Evolutionary conservation across 1,140 invertebrate genomes (phyloP).

Genomic region (Chionoecetes opilio): DNA sequence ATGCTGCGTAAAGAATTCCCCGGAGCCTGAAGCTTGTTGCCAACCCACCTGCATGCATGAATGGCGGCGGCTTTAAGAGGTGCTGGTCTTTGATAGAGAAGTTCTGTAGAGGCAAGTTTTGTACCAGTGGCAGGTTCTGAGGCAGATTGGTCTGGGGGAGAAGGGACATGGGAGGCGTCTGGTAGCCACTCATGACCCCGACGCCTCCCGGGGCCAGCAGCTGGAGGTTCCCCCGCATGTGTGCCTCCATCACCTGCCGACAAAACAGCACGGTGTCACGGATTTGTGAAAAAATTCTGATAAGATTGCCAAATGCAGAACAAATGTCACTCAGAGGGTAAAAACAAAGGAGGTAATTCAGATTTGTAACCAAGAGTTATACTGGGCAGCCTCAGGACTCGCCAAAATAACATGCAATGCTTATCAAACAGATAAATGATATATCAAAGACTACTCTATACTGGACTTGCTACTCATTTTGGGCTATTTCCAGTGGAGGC

Average conservation of each 20-base stretch:
- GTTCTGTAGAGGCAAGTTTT: conserved; percentile 91
- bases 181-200: conserved; percentile 56
- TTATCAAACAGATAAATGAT: not conserved
- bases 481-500: too few relatives aligned
- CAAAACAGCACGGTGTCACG: conserved; percentile 5
- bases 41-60: conserved; percentile 91
- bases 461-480: too few relatives aligned
- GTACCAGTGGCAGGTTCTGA: conserved; percentile 89
- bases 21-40: too few relatives aligned
- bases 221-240: conserved; percentile 67
- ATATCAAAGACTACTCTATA: too few relatives aligned
- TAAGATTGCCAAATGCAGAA: too few relatives aligned
- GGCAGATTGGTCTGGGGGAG: conserved; percentile 89
- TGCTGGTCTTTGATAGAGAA: conserved; percentile 97
- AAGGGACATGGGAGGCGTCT: conserved; percentile 83
- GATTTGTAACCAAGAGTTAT: conserved; percentile 11
- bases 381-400: not conserved
- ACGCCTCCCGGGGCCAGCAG: conserved; percentile 63
- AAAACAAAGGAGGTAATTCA: not conserved
- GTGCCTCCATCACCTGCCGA: conserved; percentile 71
- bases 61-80: conserved; percentile 94
- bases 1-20: not conserved
- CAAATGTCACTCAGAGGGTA: too few relatives aligned
- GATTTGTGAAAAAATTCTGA: not conserved
- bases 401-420: not conserved